Evolutionary conservation across 2,888 invertebrate species (phyloP).

Genomic region (Glaucopsyche alexis): DNA sequence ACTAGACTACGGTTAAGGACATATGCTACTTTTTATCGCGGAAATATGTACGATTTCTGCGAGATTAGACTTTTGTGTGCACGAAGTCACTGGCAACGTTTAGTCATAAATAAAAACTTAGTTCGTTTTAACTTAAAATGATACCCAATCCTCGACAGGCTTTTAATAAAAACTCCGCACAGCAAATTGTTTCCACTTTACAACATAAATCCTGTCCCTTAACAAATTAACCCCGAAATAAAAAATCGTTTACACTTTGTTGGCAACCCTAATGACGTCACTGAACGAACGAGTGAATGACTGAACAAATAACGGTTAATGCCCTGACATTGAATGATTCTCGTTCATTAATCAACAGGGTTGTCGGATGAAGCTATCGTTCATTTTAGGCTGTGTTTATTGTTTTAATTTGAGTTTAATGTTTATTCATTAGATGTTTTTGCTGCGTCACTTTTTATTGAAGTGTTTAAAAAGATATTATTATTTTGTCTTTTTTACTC

Average conservation of each 20-base stretch:
- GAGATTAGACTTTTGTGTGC: no score
- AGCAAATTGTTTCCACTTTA: slow-evolving; percentile 27
- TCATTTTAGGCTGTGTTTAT: slow-evolving; percentile 10
- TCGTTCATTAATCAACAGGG: slow-evolving; percentile 41
- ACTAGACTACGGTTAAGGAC: no score
- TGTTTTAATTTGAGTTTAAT: slow-evolving; percentile 23
- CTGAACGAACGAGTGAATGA: slow-evolving; percentile 41
- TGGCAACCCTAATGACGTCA: slow-evolving; percentile 41
- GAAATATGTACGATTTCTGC: no score
- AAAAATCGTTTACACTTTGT: slow-evolving; percentile 40
- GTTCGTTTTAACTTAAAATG: not conserved
- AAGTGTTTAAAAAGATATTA: no score
- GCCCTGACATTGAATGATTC: slow-evolving; percentile 44
- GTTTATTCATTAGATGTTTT: slow-evolving; percentile 5
- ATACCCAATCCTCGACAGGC: not conserved
- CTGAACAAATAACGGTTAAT: slow-evolving; percentile 44
- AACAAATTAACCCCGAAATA: slow-evolving; percentile 41
- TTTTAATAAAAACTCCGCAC: slow-evolving; percentile 1
- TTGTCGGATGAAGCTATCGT: slow-evolving; percentile 2
- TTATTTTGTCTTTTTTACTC: no score
- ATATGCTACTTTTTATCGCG: no score
- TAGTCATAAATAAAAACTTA: no score
- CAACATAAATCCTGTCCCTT: slow-evolving; percentile 31
- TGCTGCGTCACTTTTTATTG: not conserved
- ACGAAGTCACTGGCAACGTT: no score